Conservation (phyloP, 2,888 invertebrate species). For the Parascotia fuliginaria region DNA sequence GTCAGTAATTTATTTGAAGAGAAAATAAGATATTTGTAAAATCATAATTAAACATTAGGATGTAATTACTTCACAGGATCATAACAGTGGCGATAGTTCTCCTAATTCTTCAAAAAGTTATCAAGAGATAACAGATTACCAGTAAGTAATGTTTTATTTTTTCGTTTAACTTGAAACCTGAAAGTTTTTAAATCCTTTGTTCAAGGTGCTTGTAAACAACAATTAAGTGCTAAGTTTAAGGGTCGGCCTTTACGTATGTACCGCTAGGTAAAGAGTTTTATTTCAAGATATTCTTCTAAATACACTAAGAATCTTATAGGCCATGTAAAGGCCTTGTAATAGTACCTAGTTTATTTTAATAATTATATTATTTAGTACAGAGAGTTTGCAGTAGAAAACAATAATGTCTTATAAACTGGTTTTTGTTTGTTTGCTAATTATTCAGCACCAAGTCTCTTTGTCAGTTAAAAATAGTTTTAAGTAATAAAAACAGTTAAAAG, state of each 20-base stretch:
- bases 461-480: too few species aligned
- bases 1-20: conserved; percentile 17
- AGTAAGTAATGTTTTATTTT: conserved; percentile 61
- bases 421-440: too few species aligned
- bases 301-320: too few species aligned
- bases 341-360: too few species aligned
- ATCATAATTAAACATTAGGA: not conserved
- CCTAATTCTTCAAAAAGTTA: conserved; percentile 58
- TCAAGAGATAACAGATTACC: conserved; percentile 64
- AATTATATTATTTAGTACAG: too few species aligned
- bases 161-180: conserved; percentile 7
- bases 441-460: too few species aligned
- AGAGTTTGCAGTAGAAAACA: too few species aligned
- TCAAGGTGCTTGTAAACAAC: conserved; percentile 18
- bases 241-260: not conserved
- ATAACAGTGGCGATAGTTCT: conserved; percentile 52
- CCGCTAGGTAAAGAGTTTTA: not conserved
- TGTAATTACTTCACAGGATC: conserved; percentile 46
- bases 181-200: conserved; percentile 40
- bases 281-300: not conserved
- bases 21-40: conserved; percentile 2
- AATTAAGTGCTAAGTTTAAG: not conserved
- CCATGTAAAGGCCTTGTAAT: too few species aligned
- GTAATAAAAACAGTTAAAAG: too few species aligned
- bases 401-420: too few species aligned